Evolutionary conservation across 1,140 invertebrate species (phyloP).

Genomic region (Meteorus sp.): DNA sequence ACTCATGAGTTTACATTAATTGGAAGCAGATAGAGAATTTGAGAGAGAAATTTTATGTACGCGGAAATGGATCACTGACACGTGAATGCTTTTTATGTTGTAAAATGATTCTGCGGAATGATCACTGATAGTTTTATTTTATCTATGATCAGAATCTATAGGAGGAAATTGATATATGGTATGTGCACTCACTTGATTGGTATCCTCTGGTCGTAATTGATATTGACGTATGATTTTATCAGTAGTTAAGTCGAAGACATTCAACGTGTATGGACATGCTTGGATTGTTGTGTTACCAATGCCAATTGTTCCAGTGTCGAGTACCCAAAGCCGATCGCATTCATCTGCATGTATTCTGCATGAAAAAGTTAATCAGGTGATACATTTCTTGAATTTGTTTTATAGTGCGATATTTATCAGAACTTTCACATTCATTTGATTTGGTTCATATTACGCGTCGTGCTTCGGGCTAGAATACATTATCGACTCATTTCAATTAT

Average conservation of each 20-base stretch:
- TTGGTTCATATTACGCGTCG: no score
- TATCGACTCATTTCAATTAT: no score
- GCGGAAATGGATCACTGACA: no score
- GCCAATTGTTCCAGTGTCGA: conserved; percentile 80
- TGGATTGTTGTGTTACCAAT: conserved; percentile 74
- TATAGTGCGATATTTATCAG: not conserved
- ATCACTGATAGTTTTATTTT: no score
- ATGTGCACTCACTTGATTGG: conserved; percentile 59
- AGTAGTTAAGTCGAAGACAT: conserved; percentile 75
- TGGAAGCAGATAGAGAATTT: no score
- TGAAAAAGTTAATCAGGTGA: conserved; percentile 3
- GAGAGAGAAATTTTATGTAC: no score
- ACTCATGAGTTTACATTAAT: not conserved
- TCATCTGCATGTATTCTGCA: conserved; percentile 66
- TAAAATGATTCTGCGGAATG: no score
- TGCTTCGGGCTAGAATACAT: no score
- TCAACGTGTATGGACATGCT: conserved; percentile 72
- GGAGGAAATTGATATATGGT: not conserved
- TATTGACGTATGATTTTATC: conserved; percentile 72
- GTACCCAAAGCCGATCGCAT: conserved; percentile 78
- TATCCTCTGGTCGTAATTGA: conserved; percentile 70
- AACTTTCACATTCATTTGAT: not conserved
- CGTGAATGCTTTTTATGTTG: no score
- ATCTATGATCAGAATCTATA: not conserved
- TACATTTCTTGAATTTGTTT: not conserved